A percentile compares a stretch with the other conserved stretches of the same genome.
phyloP scores from a whole-genome alignment of 1,140 invertebrate genomes.

The Drosophila leontia region DNA sequence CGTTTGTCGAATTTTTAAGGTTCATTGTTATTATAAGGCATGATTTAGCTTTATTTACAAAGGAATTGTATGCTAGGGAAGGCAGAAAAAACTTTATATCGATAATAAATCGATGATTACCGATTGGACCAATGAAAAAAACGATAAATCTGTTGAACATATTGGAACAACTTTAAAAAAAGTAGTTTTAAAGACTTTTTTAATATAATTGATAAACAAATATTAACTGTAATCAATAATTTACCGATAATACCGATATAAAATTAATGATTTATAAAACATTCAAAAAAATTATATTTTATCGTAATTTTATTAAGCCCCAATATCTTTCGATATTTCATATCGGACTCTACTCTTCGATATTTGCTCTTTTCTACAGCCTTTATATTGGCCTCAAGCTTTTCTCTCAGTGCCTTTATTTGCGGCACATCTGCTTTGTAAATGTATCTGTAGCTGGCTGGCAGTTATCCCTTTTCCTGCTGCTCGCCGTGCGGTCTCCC shows the following conservation, averaged over 20 bases:
- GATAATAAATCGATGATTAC: not conserved
- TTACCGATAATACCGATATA: too few relatives aligned
- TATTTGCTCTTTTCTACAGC: not conserved
- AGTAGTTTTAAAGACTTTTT: not conserved
- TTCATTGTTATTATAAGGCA: conserved; percentile 16
- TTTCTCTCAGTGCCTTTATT: conserved; percentile 14
- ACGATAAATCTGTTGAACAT: not conserved
- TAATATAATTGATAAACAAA: too few relatives aligned
- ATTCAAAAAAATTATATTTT: too few relatives aligned
- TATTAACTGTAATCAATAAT: too few relatives aligned
- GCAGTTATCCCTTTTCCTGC: conserved; percentile 27
- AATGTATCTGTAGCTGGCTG: conserved; percentile 14
- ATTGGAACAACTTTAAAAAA: not conserved
- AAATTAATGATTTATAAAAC: too few relatives aligned
- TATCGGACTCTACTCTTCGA: too few relatives aligned
- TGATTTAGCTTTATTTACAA: not conserved
- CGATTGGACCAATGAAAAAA: not conserved
- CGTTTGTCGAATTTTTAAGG: conserved; percentile 4
- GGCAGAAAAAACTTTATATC: not conserved
- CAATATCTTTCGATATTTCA: too few relatives aligned
- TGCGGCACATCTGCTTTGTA: conserved; percentile 24
- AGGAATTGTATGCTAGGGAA: not conserved
- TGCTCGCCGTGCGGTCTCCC: conserved; percentile 14
- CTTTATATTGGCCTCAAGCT: not conserved
- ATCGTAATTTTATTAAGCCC: too few relatives aligned